phyloP scores from a whole-genome alignment of 53 echinoderm and acorn worm genomes.

The Crossaster papposus region DNA sequence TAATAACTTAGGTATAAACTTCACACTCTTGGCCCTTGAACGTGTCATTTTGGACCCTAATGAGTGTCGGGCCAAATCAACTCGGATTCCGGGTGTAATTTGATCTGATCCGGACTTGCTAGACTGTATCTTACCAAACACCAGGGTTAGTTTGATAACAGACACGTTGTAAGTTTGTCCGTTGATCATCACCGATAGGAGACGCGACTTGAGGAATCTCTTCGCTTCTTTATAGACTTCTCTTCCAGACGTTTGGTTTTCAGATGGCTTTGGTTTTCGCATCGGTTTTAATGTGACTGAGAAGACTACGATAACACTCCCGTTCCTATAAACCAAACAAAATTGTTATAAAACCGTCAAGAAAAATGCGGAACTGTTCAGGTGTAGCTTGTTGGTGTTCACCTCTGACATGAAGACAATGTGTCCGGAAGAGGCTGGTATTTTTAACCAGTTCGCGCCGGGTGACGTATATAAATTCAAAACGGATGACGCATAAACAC shows the following conservation, averaged over 20 bases:
- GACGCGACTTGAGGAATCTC: neutral
- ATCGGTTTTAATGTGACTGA: slow-evolving; percentile 10
- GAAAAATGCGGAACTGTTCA: neutral
- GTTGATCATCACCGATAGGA: neutral
- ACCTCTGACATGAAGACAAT: no score
- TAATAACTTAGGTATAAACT: no score
- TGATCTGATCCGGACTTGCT: no score
- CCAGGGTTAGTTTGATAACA: neutral
- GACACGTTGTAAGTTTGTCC: neutral
- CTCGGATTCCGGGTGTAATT: no score
- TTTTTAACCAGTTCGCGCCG: no score
- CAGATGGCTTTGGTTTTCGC: neutral
- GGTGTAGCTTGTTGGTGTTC: neutral
- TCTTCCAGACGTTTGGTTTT: neutral
- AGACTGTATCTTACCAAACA: slow-evolving; percentile 4
- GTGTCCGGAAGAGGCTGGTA: neutral
- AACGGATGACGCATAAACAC: no score
- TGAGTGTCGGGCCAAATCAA: neutral
- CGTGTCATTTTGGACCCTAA: neutral
- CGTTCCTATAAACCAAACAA: neutral
- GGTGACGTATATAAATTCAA: no score
- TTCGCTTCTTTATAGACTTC: neutral
- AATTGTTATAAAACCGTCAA: neutral
- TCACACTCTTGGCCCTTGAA: no score
- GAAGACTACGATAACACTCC: slow-evolving; percentile 32